phyloP scores from a whole-genome alignment of 2,113 vertebrate genomes.

The Tautogolabrus adspersus region DNA sequence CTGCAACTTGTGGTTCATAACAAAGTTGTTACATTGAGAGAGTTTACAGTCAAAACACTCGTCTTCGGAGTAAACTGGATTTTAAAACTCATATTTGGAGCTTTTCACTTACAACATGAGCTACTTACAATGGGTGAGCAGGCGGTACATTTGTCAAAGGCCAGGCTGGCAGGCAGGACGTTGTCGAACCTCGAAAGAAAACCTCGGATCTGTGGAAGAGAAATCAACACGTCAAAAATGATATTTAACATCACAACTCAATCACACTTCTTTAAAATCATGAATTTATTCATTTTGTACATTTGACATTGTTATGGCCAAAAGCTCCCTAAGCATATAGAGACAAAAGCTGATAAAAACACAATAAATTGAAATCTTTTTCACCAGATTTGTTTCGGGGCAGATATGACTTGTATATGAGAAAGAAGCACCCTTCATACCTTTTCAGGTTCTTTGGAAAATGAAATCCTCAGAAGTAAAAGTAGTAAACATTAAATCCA shows the following conservation, averaged over 20 bases:
- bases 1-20: conserved; percentile 64
- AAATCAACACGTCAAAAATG: conserved; percentile 38
- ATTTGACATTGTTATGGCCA: no score
- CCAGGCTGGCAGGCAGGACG: conserved; percentile 96
- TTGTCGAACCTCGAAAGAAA: conserved; percentile 98
- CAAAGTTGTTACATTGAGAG: conserved; percentile 31
- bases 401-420: not conserved
- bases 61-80: not conserved
- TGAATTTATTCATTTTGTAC: no score
- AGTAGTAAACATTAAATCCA: not conserved
- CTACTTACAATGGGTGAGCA: conserved; percentile 93
- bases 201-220: conserved; percentile 90
- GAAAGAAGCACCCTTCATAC: not conserved
- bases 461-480: not conserved
- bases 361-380: not conserved
- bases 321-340: not conserved
- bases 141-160: conserved; percentile 98
- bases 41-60: not conserved
- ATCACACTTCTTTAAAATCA: not conserved
- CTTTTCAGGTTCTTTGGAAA: not conserved
- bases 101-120: not conserved
- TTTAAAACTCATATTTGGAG: not conserved
- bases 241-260: not conserved
- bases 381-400: not conserved
- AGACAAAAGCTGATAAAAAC: not conserved